A percentile compares a stretch with the other conserved stretches of the same genome.
Conservation (phyloP, 2,888 invertebrate species). For the Nephrotoma guestfalica region DNA sequence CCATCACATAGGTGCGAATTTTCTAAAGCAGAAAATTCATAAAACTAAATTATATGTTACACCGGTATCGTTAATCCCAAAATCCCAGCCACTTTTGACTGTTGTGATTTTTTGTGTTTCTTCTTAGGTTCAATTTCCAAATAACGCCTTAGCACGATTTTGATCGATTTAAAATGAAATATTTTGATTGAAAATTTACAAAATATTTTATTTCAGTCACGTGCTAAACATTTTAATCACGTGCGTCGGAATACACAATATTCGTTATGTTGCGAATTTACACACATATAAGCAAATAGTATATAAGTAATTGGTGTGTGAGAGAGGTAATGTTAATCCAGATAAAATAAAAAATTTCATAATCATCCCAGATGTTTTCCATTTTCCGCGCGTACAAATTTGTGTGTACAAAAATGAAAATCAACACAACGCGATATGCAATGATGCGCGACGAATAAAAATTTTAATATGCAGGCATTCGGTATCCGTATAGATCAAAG, state of each 20-base stretch:
- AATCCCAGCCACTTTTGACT: neutral
- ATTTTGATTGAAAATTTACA: neutral
- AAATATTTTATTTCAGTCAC: neutral
- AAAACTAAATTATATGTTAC: neutral
- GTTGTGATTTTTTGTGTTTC: neutral
- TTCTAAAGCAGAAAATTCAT: neutral
- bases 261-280: neutral
- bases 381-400: neutral
- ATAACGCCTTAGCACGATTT: neutral
- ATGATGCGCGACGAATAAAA: neutral
- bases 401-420: neutral
- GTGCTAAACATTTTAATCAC: neutral
- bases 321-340: neutral
- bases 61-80: neutral
- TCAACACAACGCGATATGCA: neutral
- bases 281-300: neutral
- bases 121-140: neutral
- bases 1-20: neutral
- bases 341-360: neutral
- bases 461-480: neutral
- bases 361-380: neutral
- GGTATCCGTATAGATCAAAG: neutral
- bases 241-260: neutral
- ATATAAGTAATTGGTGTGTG: neutral
- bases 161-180: neutral